Base-by-base conservation (phyloP, 2,888 invertebrate species). In the Phengaris alcon region DNA sequence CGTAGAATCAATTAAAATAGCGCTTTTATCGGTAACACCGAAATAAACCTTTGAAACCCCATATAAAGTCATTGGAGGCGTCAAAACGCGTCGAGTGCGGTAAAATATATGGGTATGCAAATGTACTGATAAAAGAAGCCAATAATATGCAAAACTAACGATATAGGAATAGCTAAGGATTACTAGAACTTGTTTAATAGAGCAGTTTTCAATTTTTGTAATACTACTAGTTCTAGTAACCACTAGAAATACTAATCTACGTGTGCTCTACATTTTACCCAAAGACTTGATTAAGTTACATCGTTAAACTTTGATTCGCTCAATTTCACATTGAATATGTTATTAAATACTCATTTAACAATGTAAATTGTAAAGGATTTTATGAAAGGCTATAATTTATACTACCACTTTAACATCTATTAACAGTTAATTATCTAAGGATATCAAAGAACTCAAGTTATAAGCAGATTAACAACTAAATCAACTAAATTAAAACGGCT, bases 81-180 rank as follows among this genome's bases (percentile, higher is more conserved):
- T 89, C 86, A 86, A 86, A 86, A 82, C 81, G 80, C 82, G 82
- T 82, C 83, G 81, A 80, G 80, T 81, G 79, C 80, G 82, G 82
- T 86, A 86, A 87, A 86, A 81, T 87, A 84, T 86, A 82, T 85
- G 85, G 83, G 83, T 88, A 90, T 90, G 89, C 83, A 86, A 89
- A 90, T 82, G 73, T 73, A 77, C 83, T 86, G 88, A 88, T 90
- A 89, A 87, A 87, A 88, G 86, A 86, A 86, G 86, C 83, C 82
- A 85, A 82, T 88, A 88, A 88, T 82, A 84, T 87, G 85, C 84
- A 82, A 70, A 81, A 87, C 82, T 86, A 88, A 86, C 82, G 86
- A 85, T 75, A 73, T 75, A 77, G 79, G 80, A 78, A 79, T 77
- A 79, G 74, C 79, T 76, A 76, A 79, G 79, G 81, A 81, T 79